These are phyloP conservation scores for Taeniopygia guttata DNA, from an alignment of 2,797 vertebrate genomes.

Conservation along the genomic window DNA sequence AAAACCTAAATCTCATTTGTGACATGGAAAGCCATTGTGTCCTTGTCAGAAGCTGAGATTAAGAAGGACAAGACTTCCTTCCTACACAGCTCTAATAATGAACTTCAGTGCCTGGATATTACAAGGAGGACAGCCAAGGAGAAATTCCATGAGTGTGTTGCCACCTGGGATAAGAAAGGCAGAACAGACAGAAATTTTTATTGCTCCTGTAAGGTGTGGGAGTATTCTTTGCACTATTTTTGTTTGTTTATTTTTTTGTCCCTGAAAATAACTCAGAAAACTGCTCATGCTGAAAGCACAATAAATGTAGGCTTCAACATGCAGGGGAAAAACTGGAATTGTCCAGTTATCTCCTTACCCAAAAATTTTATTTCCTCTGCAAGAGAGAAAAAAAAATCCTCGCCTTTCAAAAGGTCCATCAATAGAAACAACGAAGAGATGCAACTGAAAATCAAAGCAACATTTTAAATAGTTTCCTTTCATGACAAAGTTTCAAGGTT, in stretches of 20 bases:
- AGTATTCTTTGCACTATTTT: background rate
- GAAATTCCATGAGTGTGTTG: background rate
- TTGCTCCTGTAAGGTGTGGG: background rate
- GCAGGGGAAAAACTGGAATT: background rate
- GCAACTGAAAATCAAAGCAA: background rate
- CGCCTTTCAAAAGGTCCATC: background rate
- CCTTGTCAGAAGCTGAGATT: background rate
- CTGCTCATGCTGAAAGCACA: background rate
- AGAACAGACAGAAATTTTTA: background rate
- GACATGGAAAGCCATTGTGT: background rate
- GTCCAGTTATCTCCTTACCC: background rate
- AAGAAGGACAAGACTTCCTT: background rate
- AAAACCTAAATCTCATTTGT: background rate
- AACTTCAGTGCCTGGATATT: background rate
- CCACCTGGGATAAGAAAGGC: background rate
- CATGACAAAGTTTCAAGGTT: background rate
- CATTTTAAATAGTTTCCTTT: background rate
- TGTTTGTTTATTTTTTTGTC: background rate
- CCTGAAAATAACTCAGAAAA: background rate
- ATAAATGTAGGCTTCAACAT: background rate
- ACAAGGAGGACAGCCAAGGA: background rate
- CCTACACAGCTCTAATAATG: background rate
- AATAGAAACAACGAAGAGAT: background rate
- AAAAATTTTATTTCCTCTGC: background rate
- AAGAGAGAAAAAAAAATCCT: background rate